Base-by-base conservation (phyloP, 2,113 vertebrate genomes). In the Phodopus roborovskii region DNA sequence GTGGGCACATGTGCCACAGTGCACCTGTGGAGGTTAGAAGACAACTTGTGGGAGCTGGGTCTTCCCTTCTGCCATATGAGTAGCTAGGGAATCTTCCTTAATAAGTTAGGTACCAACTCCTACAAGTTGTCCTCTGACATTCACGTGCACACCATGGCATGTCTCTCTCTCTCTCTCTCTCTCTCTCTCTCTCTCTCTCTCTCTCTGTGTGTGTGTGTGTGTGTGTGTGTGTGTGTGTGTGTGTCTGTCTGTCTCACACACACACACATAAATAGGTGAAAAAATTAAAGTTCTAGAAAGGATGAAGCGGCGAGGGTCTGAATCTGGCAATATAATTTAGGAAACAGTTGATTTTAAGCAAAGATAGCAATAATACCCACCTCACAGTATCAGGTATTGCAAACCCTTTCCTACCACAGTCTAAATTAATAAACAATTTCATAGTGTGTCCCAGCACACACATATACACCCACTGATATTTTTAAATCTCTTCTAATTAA, bases 401-500 rank as follows among this genome's bases (percentile, higher is more conserved):
- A 91, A 88, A 60, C 9, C 50, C 45, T 82, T 86, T 53, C 26
- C 75, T 78, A 26, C 42, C 68, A 68, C 83, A 78, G n/a, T 28
- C 48, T 73, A n/a, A 48, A 53, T 85, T 45, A 90, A 90, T 60
- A 85, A 75, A 73, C 39, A 53, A 33, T 79, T 85, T 89, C n/a
- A 26, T 56, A 12, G 39, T 28, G 5, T 78, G 8, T 75, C 68
- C 60, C 33, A 53, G 77, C 26, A 62, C 60, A 60, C 42, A 87
- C 36, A 10, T 11, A 48, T 20, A 11, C 1, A 9, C 64, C 74
- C 64, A 8, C 68, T 64, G 91, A 85, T 78, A 70, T 87, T 93
- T 94, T 84, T 0, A 77, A 88, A 88, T 68, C 45, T 90, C 62
- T 78, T 71, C 24, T 22, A n/a, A 77, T 96, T 92, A 77, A 73